Evolutionary conservation across 2,797 vertebrate genomes (phyloP), one percentile per base, ranked within the genome.

Genomic region (Poecilia picta): DNA sequence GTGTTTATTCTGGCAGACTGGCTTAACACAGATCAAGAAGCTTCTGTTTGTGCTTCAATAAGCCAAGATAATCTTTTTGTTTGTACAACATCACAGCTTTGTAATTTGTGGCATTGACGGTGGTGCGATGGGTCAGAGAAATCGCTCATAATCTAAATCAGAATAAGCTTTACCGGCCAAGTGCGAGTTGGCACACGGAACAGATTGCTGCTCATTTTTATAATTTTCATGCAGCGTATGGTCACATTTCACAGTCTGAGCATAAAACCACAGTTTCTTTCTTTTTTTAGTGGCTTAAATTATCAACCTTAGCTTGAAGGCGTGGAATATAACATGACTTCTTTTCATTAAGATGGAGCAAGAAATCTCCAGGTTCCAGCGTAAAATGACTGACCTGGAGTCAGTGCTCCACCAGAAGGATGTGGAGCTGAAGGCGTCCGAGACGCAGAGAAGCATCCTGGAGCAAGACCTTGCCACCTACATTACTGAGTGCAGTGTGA

Each of bases 401-500:
- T 97, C 98, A 93, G 98, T 98, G 81, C 97, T 99, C 93, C 97
- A 98, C 95, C 98, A 99, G 97, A 99, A 99, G 94, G 98, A 99
- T 95, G 98, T 99, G 95, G 98, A 99, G 95, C 96, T 99, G 89
- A 98, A 99, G 95, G 97, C 98, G 88, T 99, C 98, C 41, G 98
- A 99, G 96, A 98, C 97, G 86, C 98, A 99, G 95, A 96, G 98
- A 93, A 97, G 95, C 95, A 97, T 99, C 92, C 96, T 99, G 92
- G 98, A 99, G 89, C 98, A 99, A 94, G 98, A 99, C 95, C 96
- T 99, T 87, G 98, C 98, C 89, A 99, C 98, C 89, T 99, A 99
- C 96, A 99, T 99, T 94, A 99, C 98, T 86, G 98, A 99, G 94
- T 99, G 98, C 96, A 99, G 98, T 85, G 98, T 99, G 96, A 97